A percentile compares a stretch with the other conserved stretches of the same genome.
Evolutionary conservation across 2,113 vertebrate genomes (phyloP).

Genomic region (Serinus canaria): DNA sequence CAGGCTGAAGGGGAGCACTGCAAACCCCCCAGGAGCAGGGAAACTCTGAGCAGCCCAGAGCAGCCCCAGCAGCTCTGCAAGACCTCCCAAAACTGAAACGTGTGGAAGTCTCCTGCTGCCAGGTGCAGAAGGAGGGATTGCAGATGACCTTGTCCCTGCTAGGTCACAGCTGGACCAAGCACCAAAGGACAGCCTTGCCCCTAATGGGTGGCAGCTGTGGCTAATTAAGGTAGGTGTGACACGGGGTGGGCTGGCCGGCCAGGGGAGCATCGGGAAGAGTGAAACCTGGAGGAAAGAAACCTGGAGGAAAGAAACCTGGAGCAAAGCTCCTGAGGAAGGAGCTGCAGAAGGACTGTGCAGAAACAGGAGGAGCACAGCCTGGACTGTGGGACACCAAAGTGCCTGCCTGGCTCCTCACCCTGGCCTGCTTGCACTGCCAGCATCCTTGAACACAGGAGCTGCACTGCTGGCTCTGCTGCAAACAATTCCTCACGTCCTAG

Average conservation of each 20-base stretch:
- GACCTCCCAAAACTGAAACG: neutral
- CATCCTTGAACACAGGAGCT: neutral
- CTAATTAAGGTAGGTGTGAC: neutral
- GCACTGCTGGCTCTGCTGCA: neutral
- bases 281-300: neutral
- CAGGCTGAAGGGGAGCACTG: neutral
- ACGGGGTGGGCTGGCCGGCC: neutral
- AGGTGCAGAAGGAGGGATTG: neutral
- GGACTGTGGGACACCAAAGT: neutral
- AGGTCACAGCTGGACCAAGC: neutral
- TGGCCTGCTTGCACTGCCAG: neutral
- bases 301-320: neutral
- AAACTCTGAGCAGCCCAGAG: neutral
- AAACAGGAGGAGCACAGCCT: neutral
- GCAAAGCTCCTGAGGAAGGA: neutral
- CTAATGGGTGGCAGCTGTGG: neutral
- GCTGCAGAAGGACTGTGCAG: neutral
- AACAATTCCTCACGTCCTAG: neutral
- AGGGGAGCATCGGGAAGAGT: neutral
- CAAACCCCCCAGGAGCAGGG: neutral
- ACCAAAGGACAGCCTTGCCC: neutral
- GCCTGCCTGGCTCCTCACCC: neutral
- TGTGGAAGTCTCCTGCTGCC: neutral
- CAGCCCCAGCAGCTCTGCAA: neutral
- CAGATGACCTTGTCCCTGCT: neutral